phyloP scores from a whole-genome alignment of 2,113 vertebrate genomes.

The Silurus glanis region DNA sequence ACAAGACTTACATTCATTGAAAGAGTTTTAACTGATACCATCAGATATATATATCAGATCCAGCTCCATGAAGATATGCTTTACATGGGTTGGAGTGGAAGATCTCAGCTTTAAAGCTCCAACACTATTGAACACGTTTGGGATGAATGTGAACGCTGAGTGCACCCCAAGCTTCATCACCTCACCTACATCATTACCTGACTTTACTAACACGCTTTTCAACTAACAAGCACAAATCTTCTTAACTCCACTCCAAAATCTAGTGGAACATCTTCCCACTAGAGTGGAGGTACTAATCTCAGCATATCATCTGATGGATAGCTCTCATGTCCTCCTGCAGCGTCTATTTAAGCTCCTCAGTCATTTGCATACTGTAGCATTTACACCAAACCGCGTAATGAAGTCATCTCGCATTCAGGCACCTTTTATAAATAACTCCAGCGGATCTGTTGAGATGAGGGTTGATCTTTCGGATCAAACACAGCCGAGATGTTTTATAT shows the following conservation, averaged over 20 bases:
- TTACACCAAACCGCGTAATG: neutral
- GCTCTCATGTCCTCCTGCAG: neutral
- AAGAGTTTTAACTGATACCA: neutral
- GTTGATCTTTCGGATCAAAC: neutral
- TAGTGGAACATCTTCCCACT: too few relatives aligned
- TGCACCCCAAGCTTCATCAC: too few relatives aligned
- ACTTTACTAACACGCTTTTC: too few relatives aligned
- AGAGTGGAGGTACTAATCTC: neutral
- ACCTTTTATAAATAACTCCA: conserved; percentile 6
- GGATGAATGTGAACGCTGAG: too few relatives aligned
- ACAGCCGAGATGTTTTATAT: neutral
- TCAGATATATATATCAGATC: too few relatives aligned
- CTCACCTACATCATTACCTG: too few relatives aligned
- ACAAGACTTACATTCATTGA: neutral
- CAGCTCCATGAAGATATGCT: too few relatives aligned
- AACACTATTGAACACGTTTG: too few relatives aligned
- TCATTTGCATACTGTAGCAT: conserved; percentile 35
- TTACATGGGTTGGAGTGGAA: too few relatives aligned
- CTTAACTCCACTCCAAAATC: too few relatives aligned
- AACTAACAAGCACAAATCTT: too few relatives aligned
- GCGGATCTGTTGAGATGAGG: neutral
- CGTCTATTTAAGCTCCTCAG: neutral
- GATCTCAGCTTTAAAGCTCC: too few relatives aligned
- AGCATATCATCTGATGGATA: neutral
- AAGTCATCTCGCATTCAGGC: neutral